phyloP scores from a whole-genome alignment of 1,140 invertebrate species.

The Chrysoperla carnea region DNA sequence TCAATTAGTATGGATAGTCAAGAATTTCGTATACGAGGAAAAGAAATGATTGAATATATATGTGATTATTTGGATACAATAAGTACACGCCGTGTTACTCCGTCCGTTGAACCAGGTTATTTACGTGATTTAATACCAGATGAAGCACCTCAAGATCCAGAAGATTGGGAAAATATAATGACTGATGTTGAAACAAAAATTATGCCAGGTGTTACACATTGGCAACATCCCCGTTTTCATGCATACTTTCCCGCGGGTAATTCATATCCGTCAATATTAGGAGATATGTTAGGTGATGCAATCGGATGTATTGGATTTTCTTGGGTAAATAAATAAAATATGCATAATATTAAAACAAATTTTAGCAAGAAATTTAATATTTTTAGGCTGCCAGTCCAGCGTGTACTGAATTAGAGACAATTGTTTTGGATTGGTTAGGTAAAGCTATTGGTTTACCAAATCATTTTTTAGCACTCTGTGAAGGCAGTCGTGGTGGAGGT shows the following conservation, averaged over 20 bases:
- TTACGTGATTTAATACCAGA: constrained; percentile 63
- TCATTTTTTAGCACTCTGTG: constrained; percentile 64
- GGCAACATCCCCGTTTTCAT: constrained; percentile 98
- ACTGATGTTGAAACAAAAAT: constrained; percentile 87
- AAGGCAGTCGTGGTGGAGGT: constrained; percentile 76
- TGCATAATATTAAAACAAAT: neutral
- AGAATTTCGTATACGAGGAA: constrained; percentile 77
- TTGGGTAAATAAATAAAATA: constrained; percentile 51
- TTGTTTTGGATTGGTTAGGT: constrained; percentile 91
- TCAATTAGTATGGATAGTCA: constrained; percentile 58
- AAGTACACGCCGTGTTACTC: constrained; percentile 63
- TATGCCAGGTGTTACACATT: constrained; percentile 97
- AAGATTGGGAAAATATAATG: constrained; percentile 87
- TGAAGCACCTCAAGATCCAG: constrained; percentile 70
- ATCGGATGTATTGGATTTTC: constrained; percentile 97
- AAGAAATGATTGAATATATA: constrained; percentile 97
- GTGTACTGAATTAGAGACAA: constrained; percentile 92
- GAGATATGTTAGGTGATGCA: constrained; percentile 92
- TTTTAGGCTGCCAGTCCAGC: constrained; percentile 80
- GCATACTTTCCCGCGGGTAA: constrained; percentile 98
- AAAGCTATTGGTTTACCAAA: constrained; percentile 82
- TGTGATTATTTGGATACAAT: constrained; percentile 87
- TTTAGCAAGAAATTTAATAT: constrained; percentile 1
- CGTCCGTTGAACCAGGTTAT: constrained; percentile 84
- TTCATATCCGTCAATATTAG: constrained; percentile 92